Base-by-base conservation (phyloP, 53 echinoderm and acorn worm species). In the Actinopyga echinites region DNA sequence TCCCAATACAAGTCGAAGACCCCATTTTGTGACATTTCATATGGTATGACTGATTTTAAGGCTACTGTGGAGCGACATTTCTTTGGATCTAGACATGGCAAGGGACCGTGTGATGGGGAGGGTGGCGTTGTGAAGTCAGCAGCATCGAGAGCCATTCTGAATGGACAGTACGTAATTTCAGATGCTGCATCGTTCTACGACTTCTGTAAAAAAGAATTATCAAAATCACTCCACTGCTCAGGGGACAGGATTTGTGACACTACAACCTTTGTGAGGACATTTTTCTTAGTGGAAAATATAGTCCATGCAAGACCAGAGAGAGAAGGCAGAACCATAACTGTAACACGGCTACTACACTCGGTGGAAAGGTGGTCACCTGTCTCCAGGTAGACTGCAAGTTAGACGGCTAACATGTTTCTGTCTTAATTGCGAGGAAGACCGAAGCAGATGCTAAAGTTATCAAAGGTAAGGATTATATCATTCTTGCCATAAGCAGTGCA, bases 41-140 rank as follows among this genome's bases (percentile, higher is more conserved):
- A 74, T 64, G 56, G 56, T 0, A 56, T 37, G 36, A 0, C 53
- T 9, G 91, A 91, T 63, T 75, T 87, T 8, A 28, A 61, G 8
- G 32, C 77, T 58, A 19, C 67, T 21, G 82, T 40, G 1, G 89
- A 92, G 58, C 82, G 83, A 28, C 92, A 92, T 45, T 92, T 65
- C 66, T 92, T 92, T 34, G 86, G 89, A 15, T 75, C 83, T 6
- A 65, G 89, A 6, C 89, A 92, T 84, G 89, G 89, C 15, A 89
- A 86, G 71, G 86, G 86, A 22, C 86, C 86, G 1, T 89, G 86
- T 64, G 90, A 85, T 40, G 30, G 82, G 0, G 89, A 92, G 61
- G 82, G 82, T 29, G 89, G 89, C 26, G 92, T 92, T 0, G 23
- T 92, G 42, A 92, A 89, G 56, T 56, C 53, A 17, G 28, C 77